A percentile compares a stretch with the other conserved stretches of the same genome.
Evolutionary conservation across 2,888 invertebrate genomes (phyloP).

Genomic region (Craniophora ligustri): DNA sequence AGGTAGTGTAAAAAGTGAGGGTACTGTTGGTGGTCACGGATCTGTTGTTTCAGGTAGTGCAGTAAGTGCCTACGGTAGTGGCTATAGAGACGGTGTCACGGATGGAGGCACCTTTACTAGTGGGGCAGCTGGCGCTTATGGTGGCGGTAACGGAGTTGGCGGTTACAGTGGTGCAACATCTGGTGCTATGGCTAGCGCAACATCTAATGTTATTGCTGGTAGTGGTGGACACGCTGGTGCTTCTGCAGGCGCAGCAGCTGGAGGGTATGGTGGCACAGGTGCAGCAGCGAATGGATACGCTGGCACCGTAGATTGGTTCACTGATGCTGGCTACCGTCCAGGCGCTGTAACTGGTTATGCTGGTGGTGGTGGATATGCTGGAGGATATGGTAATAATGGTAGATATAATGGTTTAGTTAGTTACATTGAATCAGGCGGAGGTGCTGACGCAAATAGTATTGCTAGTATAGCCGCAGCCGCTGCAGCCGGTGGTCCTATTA

Average conservation of each 20-base stretch:
- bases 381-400: neutral
- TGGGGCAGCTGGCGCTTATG: neutral
- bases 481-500: neutral
- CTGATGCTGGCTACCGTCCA: too few species aligned
- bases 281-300: too few species aligned
- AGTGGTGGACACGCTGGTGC: neutral
- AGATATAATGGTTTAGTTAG: neutral
- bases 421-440: neutral
- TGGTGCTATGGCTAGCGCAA: neutral
- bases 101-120: neutral
- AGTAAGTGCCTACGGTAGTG: neutral
- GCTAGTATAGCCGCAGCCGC: too few species aligned
- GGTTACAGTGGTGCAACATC: neutral
- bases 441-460: neutral
- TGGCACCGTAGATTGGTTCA: too few species aligned
- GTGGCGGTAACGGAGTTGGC: neutral
- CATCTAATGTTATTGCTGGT: neutral
- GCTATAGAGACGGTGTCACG: neutral
- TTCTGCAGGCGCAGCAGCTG: neutral
- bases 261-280: neutral
- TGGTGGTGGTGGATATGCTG: neutral
- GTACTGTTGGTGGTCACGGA: too few species aligned
- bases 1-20: too few species aligned
- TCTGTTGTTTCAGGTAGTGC: neutral
- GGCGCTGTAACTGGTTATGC: too few species aligned